These are phyloP conservation scores for Tadarida brasiliensis DNA, from an alignment of 2,797 vertebrate genomes.

Conservation along the genomic window DNA sequence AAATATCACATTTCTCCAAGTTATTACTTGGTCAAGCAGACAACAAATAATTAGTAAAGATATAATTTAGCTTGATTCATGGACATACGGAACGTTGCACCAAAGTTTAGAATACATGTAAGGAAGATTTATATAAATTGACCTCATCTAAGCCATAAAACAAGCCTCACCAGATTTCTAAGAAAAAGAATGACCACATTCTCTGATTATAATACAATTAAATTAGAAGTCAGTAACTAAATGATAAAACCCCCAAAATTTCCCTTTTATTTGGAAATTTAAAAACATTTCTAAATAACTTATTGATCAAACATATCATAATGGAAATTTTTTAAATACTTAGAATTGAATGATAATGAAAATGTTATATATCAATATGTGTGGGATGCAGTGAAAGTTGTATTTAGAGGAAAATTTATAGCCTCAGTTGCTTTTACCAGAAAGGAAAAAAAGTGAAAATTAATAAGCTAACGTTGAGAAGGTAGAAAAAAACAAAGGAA, in stretches of 20 bases:
- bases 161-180: constrained; percentile 67
- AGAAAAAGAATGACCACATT: constrained; percentile 65
- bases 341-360: constrained; percentile 79
- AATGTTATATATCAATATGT: constrained; percentile 70
- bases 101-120: not conserved
- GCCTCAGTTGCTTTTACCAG: constrained; percentile 55
- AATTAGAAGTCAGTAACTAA: constrained; percentile 63
- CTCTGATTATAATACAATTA: constrained; percentile 70
- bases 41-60: constrained; percentile 41
- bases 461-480: constrained; percentile 44
- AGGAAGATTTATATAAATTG: constrained; percentile 56
- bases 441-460: constrained; percentile 62
- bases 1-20: constrained; percentile 32
- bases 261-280: constrained; percentile 79
- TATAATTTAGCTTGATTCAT: not conserved
- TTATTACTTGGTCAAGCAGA: not conserved
- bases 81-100: not conserved
- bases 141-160: constrained; percentile 49
- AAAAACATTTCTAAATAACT: constrained; percentile 76
- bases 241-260: constrained; percentile 62
- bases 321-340: constrained; percentile 76
- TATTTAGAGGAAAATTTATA: constrained; percentile 66
- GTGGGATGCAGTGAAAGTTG: constrained; percentile 61
- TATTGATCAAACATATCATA: constrained; percentile 72
- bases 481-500: not conserved